Conservation (phyloP, 92 coral and sea anemone genomes). For the Parazoanthus darwini region DNA sequence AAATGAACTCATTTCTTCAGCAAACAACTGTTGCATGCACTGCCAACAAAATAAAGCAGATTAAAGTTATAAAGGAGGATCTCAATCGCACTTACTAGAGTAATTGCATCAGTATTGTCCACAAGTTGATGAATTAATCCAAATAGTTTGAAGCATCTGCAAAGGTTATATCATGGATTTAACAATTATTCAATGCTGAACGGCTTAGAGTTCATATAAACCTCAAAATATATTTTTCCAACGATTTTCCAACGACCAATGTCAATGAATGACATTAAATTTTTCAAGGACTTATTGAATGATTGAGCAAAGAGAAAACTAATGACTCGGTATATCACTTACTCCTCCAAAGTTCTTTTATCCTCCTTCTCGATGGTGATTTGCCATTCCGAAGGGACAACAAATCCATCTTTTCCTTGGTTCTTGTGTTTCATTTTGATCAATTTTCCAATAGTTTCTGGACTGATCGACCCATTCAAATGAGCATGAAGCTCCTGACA, state of each 20-base stretch:
- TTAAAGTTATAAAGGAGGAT: no score
- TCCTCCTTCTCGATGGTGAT: slow-evolving; percentile 58
- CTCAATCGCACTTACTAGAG: slow-evolving; percentile 54
- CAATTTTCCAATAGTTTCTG: slow-evolving; percentile 72
- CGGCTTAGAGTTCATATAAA: not conserved
- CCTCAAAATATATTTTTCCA: not conserved
- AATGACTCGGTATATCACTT: slow-evolving; percentile 25
- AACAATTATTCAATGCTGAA: no score
- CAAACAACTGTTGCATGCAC: not conserved
- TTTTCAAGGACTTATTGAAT: no score
- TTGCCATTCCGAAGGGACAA: slow-evolving; percentile 61
- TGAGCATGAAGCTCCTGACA: slow-evolving; percentile 95
- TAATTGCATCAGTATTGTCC: slow-evolving; percentile 72
- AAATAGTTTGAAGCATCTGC: slow-evolving; percentile 77
- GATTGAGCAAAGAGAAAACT: no score
- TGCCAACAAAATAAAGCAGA: no score
- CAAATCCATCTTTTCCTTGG: slow-evolving; percentile 25
- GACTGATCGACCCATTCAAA: slow-evolving; percentile 91
- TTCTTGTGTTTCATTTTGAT: slow-evolving; percentile 47
- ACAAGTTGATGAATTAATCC: slow-evolving; percentile 82
- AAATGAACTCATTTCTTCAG: no score
- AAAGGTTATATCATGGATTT: not conserved
- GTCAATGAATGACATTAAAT: no score
- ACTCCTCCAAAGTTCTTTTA: slow-evolving; percentile 75
- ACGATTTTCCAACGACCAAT: no score